A percentile compares a stretch with the other conserved stretches of the same genome.
These are phyloP conservation scores for Mactromeris polynyma DNA, from an alignment of 2,888 invertebrate genomes.

Conservation along the genomic window DNA sequence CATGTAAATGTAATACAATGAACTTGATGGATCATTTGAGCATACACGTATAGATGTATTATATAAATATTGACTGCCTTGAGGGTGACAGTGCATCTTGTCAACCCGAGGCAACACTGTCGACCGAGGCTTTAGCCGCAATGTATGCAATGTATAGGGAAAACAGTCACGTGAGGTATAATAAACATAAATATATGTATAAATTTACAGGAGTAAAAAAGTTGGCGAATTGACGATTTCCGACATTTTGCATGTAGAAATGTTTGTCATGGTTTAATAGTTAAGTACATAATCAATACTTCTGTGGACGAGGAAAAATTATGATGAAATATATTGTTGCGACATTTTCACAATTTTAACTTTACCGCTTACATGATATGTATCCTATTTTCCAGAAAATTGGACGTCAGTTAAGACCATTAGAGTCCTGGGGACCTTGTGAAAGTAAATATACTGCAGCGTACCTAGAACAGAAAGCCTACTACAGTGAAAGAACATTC, in stretches of 20 bases:
- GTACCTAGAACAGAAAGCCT: neutral
- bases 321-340: neutral
- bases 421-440: constrained; percentile 30
- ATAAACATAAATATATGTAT: too few relatives aligned
- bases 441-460: neutral
- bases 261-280: neutral
- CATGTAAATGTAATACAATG: too few relatives aligned
- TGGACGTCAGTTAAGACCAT: neutral
- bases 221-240: neutral
- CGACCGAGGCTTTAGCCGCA: too few relatives aligned
- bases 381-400: neutral
- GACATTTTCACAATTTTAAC: neutral
- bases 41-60: too few relatives aligned
- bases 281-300: neutral
- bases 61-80: too few relatives aligned
- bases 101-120: too few relatives aligned
- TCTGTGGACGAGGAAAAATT: neutral
- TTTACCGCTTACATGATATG: neutral
- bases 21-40: too few relatives aligned
- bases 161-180: too few relatives aligned
- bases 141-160: too few relatives aligned
- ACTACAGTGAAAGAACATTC: constrained; percentile 11
- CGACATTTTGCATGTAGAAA: too few relatives aligned
- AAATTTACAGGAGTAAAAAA: neutral
- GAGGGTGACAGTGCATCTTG: too few relatives aligned